Percentiles rank a stretch among this genome's conserved stretches.
These are phyloP conservation scores for Thaumetopoea pityocampa DNA, from an alignment of 1,140 invertebrate genomes.

Conservation along the genomic window DNA sequence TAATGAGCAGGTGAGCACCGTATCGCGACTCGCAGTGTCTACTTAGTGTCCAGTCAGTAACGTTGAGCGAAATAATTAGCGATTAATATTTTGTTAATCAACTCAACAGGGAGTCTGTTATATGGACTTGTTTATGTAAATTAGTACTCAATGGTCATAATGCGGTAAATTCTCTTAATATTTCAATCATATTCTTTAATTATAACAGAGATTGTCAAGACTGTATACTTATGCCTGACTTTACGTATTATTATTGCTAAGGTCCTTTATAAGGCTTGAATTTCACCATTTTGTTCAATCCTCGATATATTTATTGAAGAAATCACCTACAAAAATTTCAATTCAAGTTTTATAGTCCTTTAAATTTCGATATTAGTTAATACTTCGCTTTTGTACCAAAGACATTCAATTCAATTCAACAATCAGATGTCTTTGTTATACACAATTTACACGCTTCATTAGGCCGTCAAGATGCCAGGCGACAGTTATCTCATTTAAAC, in stretches of 20 bases:
- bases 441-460: too few species aligned
- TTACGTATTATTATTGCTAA: constrained; percentile 5
- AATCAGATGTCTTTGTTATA: too few species aligned
- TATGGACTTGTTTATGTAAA: constrained; percentile 20
- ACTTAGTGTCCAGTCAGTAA: constrained; percentile 40
- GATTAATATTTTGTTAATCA: constrained; percentile 30
- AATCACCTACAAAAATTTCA: too few species aligned
- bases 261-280: too few species aligned
- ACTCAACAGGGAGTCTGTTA: constrained; percentile 12
- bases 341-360: too few species aligned
- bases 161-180: constrained; percentile 5
- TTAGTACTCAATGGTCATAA: constrained; percentile 4
- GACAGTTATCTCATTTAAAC: too few species aligned
- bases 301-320: too few species aligned
- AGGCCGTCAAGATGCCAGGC: too few species aligned
- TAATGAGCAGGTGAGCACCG: constrained; percentile 55
- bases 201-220: constrained; percentile 10
- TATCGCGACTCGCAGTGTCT: constrained; percentile 47
- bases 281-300: too few species aligned
- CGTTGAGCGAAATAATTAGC: constrained; percentile 46
- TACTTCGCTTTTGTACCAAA: too few species aligned
- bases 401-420: too few species aligned
- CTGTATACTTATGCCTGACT: constrained; percentile 7
- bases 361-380: too few species aligned
- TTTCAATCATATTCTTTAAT: constrained; percentile 6